A percentile compares a stretch with the other conserved stretches of the same genome.
These are phyloP conservation scores for Portunus trituberculatus DNA, from an alignment of 1,140 invertebrate genomes.

Conservation along the genomic window DNA sequence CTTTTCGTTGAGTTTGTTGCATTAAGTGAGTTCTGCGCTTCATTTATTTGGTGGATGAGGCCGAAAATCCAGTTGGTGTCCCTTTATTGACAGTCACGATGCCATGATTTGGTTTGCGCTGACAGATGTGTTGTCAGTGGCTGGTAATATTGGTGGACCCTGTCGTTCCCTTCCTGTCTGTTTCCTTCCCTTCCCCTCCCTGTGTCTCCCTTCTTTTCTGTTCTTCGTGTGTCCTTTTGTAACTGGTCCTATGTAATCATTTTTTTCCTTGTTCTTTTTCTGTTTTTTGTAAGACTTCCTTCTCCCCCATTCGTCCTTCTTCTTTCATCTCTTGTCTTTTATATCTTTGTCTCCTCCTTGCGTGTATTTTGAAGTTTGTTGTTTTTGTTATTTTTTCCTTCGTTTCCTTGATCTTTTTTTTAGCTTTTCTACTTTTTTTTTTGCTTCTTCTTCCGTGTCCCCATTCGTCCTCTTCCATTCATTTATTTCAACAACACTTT, in stretches of 20 bases:
- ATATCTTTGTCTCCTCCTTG: too few species aligned
- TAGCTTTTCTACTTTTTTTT: background rate
- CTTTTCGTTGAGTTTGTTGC: too few species aligned
- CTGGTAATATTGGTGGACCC: background rate
- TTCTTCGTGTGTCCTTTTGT: too few species aligned
- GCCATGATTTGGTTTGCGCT: background rate
- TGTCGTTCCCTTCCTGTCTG: background rate
- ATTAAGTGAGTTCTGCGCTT: background rate
- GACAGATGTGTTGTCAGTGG: conserved; percentile 5
- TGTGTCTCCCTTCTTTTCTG: background rate
- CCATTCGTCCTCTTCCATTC: background rate
- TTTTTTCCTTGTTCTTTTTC: too few species aligned
- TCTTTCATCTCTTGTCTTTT: too few species aligned
- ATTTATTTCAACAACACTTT: too few species aligned
- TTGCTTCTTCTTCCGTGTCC: background rate
- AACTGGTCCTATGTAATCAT: too few species aligned
- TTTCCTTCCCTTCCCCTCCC: background rate
- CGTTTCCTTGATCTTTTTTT: too few species aligned
- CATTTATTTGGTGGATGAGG: background rate
- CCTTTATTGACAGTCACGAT: conserved; percentile 1
- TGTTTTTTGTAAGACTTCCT: too few species aligned
- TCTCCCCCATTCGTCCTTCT: too few species aligned
- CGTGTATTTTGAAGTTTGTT: too few species aligned
- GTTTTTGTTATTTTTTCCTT: too few species aligned
- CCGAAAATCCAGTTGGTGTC: background rate